Percentiles rank a stretch among this genome's conserved stretches.
Evolutionary conservation across 2,888 invertebrate genomes (phyloP).

Genomic region (Lordiphosa fenestrarum): DNA sequence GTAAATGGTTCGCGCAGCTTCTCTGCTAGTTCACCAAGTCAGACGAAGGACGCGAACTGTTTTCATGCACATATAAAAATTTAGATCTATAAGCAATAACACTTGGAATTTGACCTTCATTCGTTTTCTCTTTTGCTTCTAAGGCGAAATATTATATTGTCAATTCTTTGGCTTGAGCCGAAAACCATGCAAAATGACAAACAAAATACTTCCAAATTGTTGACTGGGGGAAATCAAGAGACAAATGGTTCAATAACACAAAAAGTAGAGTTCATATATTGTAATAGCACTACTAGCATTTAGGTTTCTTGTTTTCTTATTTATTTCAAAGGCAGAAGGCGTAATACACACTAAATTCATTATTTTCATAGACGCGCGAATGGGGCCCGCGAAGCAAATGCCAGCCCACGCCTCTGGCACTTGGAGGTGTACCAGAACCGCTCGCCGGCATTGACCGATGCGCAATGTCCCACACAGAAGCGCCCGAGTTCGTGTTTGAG

Average conservation of each 20-base stretch:
- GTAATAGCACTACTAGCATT: constrained; percentile 32
- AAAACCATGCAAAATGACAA: constrained; percentile 77
- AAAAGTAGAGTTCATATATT: constrained; percentile 11
- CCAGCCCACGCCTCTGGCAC: constrained; percentile 7
- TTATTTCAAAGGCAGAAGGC: constrained; percentile 53
- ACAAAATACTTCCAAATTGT: constrained; percentile 63
- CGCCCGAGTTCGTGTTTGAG: background rate
- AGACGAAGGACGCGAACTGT: constrained; percentile 38
- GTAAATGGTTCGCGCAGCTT: constrained; percentile 33
- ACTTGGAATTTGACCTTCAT: constrained; percentile 64
- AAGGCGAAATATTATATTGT: constrained; percentile 78
- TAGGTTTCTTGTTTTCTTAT: constrained; percentile 23
- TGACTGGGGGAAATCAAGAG: constrained; percentile 12
- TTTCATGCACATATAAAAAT: constrained; percentile 55
- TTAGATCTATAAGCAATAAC: constrained; percentile 71
- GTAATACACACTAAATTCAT: constrained; percentile 53
- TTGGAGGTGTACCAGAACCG: constrained; percentile 28
- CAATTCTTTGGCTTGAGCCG: constrained; percentile 77
- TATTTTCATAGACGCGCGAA: constrained; percentile 30
- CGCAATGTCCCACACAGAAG: constrained; percentile 27
- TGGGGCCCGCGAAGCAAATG: constrained; percentile 21
- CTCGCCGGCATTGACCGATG: constrained; percentile 32
- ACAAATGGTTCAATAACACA: background rate
- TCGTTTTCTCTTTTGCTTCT: constrained; percentile 58
- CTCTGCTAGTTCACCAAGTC: constrained; percentile 41